Base-by-base conservation (phyloP, 2,113 vertebrate species). In the Centropus unirufus region DNA sequence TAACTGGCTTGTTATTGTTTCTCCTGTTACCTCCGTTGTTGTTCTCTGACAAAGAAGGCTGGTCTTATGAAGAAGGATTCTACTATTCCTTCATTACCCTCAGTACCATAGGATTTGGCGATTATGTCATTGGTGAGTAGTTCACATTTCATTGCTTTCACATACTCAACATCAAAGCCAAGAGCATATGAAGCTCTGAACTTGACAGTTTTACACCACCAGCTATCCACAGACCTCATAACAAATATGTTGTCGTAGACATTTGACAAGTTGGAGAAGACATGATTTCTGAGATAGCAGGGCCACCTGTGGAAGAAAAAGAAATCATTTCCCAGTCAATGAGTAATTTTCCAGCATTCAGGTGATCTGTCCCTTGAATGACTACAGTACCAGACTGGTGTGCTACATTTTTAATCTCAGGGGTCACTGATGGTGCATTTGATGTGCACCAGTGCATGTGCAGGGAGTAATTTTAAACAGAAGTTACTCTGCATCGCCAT, bases 31-130 rank as follows among this genome's bases (percentile, higher is more conserved):
- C 99, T 30, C 98, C 98, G 27, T 29, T 98, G 19, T 91, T 99
- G 67, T 99, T 99, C 92, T 94, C 96, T 58, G 52, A 68, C n/a
- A 95, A 98, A 36, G 99, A 99, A 95, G 98, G 97, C 61, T 99
- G 99, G 99, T 98, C 96, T 76, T 98, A 98, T 9, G 90, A 98
- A 63, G 97, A 99, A 85, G 98, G 98, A 29, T 98, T 99, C 95
- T 99, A 99, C 97, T 99, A 98, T 94, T 98, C 99, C 95, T 99
- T 99, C 95, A 98, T 99, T 95, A 99, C 99, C 24, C 99, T 99
- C 94, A 99, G 98, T 96, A 99, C 99, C 51, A 98, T 99, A 55
- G 99, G 99, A 44, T 99, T 99, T 74, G 98, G 99, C 66, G 99
- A 99, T 94, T 99, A 98, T 47, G 98, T 99, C 6, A 98, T 99